These are phyloP conservation scores for Catocala sponsa DNA, from an alignment of 2,888 invertebrate genomes.

Conservation along the genomic window DNA sequence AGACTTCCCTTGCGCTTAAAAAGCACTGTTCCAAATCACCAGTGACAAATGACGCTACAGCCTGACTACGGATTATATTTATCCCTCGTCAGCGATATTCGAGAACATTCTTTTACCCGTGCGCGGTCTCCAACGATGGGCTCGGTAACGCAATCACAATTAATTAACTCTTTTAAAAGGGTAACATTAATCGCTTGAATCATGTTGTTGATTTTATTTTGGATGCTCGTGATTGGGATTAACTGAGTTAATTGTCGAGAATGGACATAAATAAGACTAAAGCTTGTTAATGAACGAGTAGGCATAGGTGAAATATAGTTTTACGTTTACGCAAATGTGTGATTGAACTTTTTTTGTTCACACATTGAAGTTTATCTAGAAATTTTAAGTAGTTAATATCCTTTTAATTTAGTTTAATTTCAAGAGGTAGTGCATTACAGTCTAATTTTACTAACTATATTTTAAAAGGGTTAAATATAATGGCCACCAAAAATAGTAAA, in stretches of 20 bases:
- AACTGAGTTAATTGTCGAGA: background rate
- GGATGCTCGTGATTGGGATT: background rate
- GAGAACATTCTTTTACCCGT: background rate
- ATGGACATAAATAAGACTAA: background rate
- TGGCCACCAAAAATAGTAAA: too few relatives aligned
- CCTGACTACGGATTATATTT: background rate
- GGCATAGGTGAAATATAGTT: too few relatives aligned
- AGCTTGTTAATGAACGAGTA: too few relatives aligned
- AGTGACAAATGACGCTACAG: background rate
- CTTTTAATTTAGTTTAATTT: too few relatives aligned
- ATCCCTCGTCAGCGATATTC: background rate
- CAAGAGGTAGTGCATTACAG: too few relatives aligned
- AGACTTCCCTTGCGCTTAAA: background rate
- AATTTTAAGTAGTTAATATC: too few relatives aligned
- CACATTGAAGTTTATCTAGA: too few relatives aligned
- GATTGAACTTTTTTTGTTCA: too few relatives aligned
- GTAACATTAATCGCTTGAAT: background rate
- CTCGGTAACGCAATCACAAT: background rate
- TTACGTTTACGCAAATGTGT: too few relatives aligned
- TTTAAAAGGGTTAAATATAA: too few relatives aligned
- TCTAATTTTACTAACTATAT: too few relatives aligned
- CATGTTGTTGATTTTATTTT: background rate
- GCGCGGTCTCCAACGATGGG: background rate
- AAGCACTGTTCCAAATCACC: background rate
- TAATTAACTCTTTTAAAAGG: slow-evolving; percentile 2